A percentile compares a stretch with the other conserved stretches of the same genome.
phyloP scores from a whole-genome alignment of 2,113 vertebrate species.

The Eulemur macaco region DNA sequence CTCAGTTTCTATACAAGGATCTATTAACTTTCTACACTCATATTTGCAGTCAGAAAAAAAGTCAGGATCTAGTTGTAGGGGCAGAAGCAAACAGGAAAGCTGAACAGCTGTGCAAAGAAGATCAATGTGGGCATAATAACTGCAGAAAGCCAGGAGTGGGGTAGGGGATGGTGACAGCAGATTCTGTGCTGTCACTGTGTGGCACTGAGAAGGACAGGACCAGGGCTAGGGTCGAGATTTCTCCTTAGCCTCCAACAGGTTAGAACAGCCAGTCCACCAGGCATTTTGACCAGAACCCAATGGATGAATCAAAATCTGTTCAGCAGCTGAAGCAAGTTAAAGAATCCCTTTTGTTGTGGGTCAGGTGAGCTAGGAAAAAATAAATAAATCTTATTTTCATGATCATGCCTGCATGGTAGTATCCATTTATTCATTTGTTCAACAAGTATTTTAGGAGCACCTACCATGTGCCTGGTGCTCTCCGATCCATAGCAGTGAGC shows the following conservation, averaged over 20 bases:
- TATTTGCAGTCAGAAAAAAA: not conserved
- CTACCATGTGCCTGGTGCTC: not conserved
- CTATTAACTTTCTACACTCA: not conserved
- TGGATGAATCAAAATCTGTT: not conserved
- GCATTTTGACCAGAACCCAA: not conserved
- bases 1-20: not conserved
- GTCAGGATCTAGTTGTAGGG: not conserved
- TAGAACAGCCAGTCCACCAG: not conserved
- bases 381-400: not conserved
- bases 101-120: not conserved
- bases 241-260: not conserved
- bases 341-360: not conserved
- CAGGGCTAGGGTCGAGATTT: not conserved
- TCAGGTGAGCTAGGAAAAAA: not conserved
- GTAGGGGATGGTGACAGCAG: rapidly evolving
- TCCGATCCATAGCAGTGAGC: not conserved
- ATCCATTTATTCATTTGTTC: not conserved
- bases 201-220: not conserved
- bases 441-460: not conserved
- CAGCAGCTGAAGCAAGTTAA: not conserved
- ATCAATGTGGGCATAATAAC: not conserved
- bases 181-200: not conserved
- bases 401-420: not conserved
- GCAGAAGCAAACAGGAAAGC: not conserved
- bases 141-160: not conserved